Conservation (phyloP, 1,140 invertebrate genomes). For the Zaprionus davidi region DNA sequence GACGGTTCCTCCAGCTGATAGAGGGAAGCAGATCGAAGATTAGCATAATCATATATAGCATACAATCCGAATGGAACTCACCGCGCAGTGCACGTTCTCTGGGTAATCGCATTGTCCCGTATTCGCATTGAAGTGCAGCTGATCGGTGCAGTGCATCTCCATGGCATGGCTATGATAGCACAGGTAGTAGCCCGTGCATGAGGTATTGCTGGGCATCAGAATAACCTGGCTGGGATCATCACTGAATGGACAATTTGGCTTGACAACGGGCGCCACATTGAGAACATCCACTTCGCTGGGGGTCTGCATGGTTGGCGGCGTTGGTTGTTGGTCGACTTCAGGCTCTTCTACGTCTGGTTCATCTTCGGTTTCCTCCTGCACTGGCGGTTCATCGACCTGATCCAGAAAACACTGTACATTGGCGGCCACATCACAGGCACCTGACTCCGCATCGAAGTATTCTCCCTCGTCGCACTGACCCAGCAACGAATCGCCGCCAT, state of each 20-base stretch:
- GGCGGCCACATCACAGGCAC: conserved; percentile 55
- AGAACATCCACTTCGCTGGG: conserved; percentile 51
- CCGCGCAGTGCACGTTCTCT: conserved; percentile 72
- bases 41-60: not conserved
- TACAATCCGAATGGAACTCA: conserved; percentile 34
- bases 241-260: conserved; percentile 61
- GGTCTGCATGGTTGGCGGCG: conserved; percentile 38
- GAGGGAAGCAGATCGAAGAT: not conserved
- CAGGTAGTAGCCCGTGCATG: conserved; percentile 71
- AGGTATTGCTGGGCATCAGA: conserved; percentile 63
- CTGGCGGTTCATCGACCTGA: conserved; percentile 56
- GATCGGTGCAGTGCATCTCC: conserved; percentile 74
- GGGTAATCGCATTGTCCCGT: conserved; percentile 72
- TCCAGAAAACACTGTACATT: conserved; percentile 75
- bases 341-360: conserved; percentile 3
- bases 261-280: conserved; percentile 59
- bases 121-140: conserved; percentile 69
- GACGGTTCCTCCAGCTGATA: conserved; percentile 54
- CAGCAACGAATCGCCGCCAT: conserved; percentile 64
- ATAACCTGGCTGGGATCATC: conserved; percentile 78
- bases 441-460: conserved; percentile 67
- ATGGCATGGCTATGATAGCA: conserved; percentile 79
- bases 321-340: conserved; percentile 15
- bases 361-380: conserved; percentile 34
- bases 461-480: conserved; percentile 67